Evolutionary conservation across 2,797 vertebrate genomes (phyloP).

Genomic region (Neomorphus geoffroyi): DNA sequence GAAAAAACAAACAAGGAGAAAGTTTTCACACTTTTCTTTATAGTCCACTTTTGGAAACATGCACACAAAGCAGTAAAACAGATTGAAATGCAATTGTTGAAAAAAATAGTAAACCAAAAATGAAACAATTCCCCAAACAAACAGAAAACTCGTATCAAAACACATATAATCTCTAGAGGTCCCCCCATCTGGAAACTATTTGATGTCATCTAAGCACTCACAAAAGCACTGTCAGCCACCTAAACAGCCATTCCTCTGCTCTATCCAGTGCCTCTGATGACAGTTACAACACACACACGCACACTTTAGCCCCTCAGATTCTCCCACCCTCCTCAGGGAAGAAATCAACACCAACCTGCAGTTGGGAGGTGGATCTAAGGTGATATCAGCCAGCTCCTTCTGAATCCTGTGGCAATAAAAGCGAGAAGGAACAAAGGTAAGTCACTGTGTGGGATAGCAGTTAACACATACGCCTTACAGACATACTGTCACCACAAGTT

Average conservation of each 20-base stretch:
- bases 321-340: background rate
- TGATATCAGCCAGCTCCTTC: conserved; percentile 96
- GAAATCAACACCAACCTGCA: conserved; percentile 84
- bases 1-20: conserved; percentile 18
- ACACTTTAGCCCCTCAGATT: background rate
- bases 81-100: background rate
- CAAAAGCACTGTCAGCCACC: background rate
- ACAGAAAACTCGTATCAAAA: background rate
- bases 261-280: background rate
- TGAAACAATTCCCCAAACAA: background rate
- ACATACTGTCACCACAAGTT: background rate
- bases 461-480: background rate
- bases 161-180: background rate
- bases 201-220: background rate
- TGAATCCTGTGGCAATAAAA: conserved; percentile 86
- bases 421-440: conserved; percentile 47
- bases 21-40: conserved; percentile 32
- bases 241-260: background rate
- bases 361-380: conserved; percentile 94
- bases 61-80: background rate
- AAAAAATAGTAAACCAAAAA: background rate
- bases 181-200: background rate
- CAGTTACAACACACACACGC: background rate
- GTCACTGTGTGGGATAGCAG: background rate
- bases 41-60: background rate